Percentiles rank a stretch among this genome's conserved stretches.
Evolutionary conservation across 2,113 vertebrate genomes (phyloP).

Genomic region (Gulo gulo): DNA sequence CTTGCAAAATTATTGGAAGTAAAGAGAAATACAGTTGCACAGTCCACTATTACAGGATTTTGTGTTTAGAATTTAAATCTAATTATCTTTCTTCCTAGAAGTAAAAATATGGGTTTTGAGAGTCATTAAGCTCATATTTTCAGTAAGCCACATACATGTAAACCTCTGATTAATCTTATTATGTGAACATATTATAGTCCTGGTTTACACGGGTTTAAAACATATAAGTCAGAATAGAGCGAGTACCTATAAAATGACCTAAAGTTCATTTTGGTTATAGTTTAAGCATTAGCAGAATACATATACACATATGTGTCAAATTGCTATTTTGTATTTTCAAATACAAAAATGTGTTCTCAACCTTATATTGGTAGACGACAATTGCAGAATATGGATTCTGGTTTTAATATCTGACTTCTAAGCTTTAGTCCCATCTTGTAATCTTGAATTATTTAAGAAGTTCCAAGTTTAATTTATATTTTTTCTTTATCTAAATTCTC

Average conservation of each 20-base stretch:
- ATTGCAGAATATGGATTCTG: background rate
- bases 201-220: background rate
- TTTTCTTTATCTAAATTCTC: background rate
- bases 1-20: conserved; percentile 19
- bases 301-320: background rate
- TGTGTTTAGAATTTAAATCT: background rate
- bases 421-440: background rate
- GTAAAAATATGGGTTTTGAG: background rate
- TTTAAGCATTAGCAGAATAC: background rate
- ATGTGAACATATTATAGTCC: background rate
- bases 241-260: background rate
- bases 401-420: background rate
- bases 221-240: background rate
- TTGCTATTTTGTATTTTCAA: background rate
- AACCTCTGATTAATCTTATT: background rate
- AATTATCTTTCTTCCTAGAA: background rate
- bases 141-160: background rate
- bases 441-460: background rate
- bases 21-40: background rate
- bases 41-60: background rate
- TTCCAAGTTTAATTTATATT: background rate
- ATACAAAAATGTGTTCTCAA: conserved; percentile 46
- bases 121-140: background rate
- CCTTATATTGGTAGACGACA: background rate
- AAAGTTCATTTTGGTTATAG: background rate